Percentiles rank a stretch among this genome's conserved stretches.
phyloP scores from a whole-genome alignment of 2,797 vertebrate genomes.

The Schizothorax lantsangensis region DNA sequence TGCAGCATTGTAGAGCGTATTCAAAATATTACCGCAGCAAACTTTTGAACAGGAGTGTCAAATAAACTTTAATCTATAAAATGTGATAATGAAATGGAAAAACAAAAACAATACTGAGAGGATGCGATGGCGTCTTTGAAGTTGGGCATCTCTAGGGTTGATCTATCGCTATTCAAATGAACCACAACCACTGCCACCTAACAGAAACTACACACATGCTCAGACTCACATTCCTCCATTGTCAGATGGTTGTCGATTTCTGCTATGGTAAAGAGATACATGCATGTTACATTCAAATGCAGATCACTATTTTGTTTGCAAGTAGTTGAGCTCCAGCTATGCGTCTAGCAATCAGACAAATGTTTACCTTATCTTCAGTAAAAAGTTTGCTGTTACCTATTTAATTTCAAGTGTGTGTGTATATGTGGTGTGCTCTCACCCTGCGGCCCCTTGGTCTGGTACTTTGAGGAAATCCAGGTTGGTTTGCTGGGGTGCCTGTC shows the following conservation, averaged over 20 bases:
- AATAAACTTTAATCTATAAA: background rate
- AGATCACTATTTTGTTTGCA: slow-evolving; percentile 23
- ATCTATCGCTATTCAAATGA: slow-evolving; percentile 39
- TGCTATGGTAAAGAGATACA: slow-evolving; percentile 82
- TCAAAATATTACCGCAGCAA: background rate
- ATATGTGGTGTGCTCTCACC: slow-evolving; percentile 80
- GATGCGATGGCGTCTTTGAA: slow-evolving; percentile 34
- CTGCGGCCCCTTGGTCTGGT: slow-evolving; percentile 94
- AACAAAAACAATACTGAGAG: background rate
- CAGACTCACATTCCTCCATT: slow-evolving; percentile 85
- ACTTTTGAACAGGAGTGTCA: background rate
- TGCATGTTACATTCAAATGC: slow-evolving; percentile 68
- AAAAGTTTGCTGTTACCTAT: background rate
- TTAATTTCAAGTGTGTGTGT: slow-evolving; percentile 28
- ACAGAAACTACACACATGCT: slow-evolving; percentile 66
- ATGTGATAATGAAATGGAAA: background rate
- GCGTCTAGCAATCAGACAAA: slow-evolving; percentile 20
- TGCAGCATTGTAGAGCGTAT: background rate
- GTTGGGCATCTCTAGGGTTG: slow-evolving; percentile 43
- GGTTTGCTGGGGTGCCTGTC: slow-evolving; percentile 76
- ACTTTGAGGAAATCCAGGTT: slow-evolving; percentile 94
- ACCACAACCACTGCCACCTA: slow-evolving; percentile 70
- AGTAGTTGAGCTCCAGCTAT: slow-evolving; percentile 5
- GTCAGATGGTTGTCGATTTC: slow-evolving; percentile 74
- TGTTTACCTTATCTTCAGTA: background rate